phyloP scores from a whole-genome alignment of 2,888 invertebrate species.

The Amblyjoppa proteus region DNA sequence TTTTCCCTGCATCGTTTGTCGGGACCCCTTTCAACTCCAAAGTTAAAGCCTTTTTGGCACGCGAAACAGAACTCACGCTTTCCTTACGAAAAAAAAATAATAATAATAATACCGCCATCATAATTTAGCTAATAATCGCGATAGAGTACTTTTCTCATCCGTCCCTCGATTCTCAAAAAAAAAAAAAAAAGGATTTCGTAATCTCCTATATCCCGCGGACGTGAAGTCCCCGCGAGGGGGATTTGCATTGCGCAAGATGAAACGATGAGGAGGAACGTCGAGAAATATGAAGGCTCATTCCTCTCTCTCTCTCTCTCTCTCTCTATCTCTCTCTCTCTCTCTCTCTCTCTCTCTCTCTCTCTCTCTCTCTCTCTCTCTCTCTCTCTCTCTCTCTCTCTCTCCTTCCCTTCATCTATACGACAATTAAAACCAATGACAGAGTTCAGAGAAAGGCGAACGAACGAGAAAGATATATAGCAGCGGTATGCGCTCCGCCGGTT shows the following conservation, averaged over 20 bases:
- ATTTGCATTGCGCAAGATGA: neutral
- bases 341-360: neutral
- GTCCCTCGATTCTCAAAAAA: neutral
- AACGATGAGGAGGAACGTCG: neutral
- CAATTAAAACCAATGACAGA: constrained; percentile 59
- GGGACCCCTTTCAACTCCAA: neutral
- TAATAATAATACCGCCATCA: neutral
- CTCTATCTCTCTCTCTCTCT: neutral
- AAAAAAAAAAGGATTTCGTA: neutral
- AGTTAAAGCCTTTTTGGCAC: constrained; percentile 1
- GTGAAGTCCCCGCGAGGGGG: neutral
- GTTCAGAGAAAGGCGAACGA: constrained; percentile 63
- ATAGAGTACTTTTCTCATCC: neutral
- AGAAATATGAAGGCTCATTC: neutral
- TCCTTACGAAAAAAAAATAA: neutral
- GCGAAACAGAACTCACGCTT: constrained; percentile 6
- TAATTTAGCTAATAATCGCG: neutral
- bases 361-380: neutral
- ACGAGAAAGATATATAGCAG: constrained; percentile 64
- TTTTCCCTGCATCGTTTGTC: neutral
- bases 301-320: neutral
- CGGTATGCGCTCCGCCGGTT: constrained; percentile 62
- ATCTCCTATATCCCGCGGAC: neutral
- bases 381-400: neutral
- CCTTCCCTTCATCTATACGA: constrained; percentile 1